Evolutionary conservation across 1,140 invertebrate genomes (phyloP).

Genomic region (Papilio aristodemus): DNA sequence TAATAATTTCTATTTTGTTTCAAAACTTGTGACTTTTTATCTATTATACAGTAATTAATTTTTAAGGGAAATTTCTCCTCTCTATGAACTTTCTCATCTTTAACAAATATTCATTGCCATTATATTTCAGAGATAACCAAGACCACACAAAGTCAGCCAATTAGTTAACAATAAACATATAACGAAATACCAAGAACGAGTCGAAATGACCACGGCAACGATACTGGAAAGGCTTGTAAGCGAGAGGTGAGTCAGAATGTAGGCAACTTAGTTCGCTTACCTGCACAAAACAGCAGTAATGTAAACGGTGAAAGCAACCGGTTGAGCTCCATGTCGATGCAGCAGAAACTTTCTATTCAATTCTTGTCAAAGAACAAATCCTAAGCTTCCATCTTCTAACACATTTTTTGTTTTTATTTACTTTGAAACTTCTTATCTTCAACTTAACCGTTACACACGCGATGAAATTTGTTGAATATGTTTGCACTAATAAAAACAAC

Average conservation of each 20-base stretch:
- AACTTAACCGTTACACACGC: constrained; percentile 36
- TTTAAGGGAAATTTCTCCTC: neutral
- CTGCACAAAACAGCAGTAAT: constrained; percentile 73
- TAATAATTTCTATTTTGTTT: too few species aligned
- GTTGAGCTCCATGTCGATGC: constrained; percentile 63
- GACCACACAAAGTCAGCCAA: constrained; percentile 23
- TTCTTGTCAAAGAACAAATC: constrained; percentile 53
- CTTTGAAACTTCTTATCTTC: constrained; percentile 37
- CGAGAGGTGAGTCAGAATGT: constrained; percentile 63
- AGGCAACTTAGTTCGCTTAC: constrained; percentile 69
- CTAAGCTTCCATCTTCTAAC: constrained; percentile 59
- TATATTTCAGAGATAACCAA: neutral
- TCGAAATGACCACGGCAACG: constrained; percentile 28
- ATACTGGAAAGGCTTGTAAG: constrained; percentile 36
- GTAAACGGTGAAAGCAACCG: constrained; percentile 73
- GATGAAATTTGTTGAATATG: constrained; percentile 31
- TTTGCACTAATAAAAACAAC: constrained; percentile 32
- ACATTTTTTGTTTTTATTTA: constrained; percentile 44
- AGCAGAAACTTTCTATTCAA: constrained; percentile 68
- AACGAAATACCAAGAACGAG: constrained; percentile 37
- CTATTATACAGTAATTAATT: too few species aligned
- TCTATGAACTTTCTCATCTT: neutral
- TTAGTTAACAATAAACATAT: constrained; percentile 44
- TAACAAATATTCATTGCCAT: neutral
- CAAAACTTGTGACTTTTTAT: too few species aligned